These are phyloP conservation scores for Neopipo cinnamomea DNA, from an alignment of 2,113 vertebrate species.

Conservation along the genomic window DNA sequence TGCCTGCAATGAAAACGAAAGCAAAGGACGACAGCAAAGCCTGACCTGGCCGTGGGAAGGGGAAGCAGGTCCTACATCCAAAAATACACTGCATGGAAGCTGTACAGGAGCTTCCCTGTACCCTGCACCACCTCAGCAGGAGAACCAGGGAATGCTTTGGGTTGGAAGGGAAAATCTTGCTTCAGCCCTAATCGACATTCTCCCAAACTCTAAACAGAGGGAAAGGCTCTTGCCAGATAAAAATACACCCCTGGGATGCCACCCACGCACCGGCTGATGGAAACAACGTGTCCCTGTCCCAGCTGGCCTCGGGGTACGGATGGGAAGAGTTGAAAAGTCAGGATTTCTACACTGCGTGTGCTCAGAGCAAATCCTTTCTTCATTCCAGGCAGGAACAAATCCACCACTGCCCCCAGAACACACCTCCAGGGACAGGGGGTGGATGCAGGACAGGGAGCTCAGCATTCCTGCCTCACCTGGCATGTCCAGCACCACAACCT, in stretches of 20 bases:
- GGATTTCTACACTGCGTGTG: fast-evolving
- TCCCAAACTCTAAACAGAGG: background rate
- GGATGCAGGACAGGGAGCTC: background rate
- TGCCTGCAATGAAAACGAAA: background rate
- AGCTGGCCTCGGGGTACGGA: background rate
- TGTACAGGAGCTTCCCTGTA: fast-evolving
- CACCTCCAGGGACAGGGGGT: background rate
- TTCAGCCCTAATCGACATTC: background rate
- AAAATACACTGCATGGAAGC: fast-evolving
- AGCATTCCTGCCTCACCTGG: background rate
- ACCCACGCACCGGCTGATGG: background rate
- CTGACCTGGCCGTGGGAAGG: background rate
- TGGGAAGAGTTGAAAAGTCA: background rate
- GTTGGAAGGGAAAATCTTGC: background rate
- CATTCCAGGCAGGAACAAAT: background rate
- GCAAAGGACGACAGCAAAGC: background rate
- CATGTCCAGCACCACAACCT: background rate
- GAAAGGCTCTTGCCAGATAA: background rate
- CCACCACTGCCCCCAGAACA: fast-evolving
- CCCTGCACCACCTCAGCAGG: background rate
- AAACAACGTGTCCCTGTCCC: background rate
- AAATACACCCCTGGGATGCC: constrained; percentile 23
- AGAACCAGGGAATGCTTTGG: background rate
- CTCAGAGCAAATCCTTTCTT: background rate
- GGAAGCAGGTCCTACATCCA: background rate